These are phyloP conservation scores for Circaetus cinerascens DNA, from an alignment of 2,113 vertebrate species.

Conservation along the genomic window DNA sequence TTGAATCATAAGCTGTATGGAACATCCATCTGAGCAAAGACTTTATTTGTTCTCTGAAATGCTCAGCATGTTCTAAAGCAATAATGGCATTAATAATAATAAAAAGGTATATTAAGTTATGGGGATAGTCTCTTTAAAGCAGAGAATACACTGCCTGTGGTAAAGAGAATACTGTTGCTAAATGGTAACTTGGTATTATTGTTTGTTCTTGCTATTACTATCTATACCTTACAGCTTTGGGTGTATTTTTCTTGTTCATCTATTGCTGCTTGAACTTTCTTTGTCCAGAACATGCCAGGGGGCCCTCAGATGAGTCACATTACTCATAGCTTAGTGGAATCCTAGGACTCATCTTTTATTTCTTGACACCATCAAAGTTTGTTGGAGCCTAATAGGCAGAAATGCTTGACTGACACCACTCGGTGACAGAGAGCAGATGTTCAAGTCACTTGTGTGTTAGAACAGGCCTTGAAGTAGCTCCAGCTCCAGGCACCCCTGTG, in stretches of 20 bases:
- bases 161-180: neutral
- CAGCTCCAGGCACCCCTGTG: neutral
- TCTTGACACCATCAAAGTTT: neutral
- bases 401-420: neutral
- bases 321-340: neutral
- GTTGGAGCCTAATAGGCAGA: neutral
- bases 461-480: neutral
- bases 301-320: neutral
- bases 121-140: neutral
- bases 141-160: neutral
- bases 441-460: neutral
- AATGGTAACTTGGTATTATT: neutral
- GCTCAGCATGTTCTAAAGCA: neutral
- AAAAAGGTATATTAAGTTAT: neutral
- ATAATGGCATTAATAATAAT: neutral
- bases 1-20: neutral
- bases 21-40: neutral
- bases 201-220: neutral
- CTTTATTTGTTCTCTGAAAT: neutral
- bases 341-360: conserved; percentile 21
- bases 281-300: conserved; percentile 27
- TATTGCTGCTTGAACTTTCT: conserved; percentile 24
- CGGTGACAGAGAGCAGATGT: neutral
- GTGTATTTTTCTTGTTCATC: conserved; percentile 1
- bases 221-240: neutral